Conservation (phyloP, 2,888 invertebrate species). For the Anaspis maculata region DNA sequence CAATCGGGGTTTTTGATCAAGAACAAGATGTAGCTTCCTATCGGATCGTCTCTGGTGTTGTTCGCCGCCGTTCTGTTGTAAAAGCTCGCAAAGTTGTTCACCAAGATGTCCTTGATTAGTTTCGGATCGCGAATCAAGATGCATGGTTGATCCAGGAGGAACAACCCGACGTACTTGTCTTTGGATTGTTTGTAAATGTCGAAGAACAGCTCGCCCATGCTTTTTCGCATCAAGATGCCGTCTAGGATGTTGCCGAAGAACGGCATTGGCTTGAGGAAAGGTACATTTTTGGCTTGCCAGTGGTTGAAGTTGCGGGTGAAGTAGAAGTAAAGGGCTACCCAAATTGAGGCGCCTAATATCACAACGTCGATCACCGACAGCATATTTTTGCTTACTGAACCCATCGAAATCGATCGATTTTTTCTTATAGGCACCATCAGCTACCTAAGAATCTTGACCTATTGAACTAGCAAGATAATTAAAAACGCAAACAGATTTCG, state of each 20-base stretch:
- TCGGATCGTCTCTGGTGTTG: neutral
- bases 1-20: constrained; percentile 42
- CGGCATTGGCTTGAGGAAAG: constrained; percentile 18
- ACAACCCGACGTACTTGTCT: constrained; percentile 40
- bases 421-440: too few species aligned
- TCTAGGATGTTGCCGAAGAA: constrained; percentile 21
- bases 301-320: constrained; percentile 22
- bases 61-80: neutral
- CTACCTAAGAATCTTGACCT: too few species aligned
- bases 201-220: constrained; percentile 12
- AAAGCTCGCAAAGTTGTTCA: constrained; percentile 39
- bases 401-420: too few species aligned
- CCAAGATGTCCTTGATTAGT: constrained; percentile 38
- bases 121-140: constrained; percentile 40
- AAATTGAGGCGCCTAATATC: too few species aligned
- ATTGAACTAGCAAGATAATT: too few species aligned
- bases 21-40: constrained; percentile 32
- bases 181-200: constrained; percentile 2
- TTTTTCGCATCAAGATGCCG: constrained; percentile 7
- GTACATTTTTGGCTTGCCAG: constrained; percentile 22
- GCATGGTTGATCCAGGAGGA: constrained; percentile 40
- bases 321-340: too few species aligned
- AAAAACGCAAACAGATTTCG: too few species aligned
- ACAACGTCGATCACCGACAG: too few species aligned
- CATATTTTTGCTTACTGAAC: too few species aligned